Evolutionary conservation across 1,140 invertebrate genomes (phyloP).

Genomic region (Formica exsecta): DNA sequence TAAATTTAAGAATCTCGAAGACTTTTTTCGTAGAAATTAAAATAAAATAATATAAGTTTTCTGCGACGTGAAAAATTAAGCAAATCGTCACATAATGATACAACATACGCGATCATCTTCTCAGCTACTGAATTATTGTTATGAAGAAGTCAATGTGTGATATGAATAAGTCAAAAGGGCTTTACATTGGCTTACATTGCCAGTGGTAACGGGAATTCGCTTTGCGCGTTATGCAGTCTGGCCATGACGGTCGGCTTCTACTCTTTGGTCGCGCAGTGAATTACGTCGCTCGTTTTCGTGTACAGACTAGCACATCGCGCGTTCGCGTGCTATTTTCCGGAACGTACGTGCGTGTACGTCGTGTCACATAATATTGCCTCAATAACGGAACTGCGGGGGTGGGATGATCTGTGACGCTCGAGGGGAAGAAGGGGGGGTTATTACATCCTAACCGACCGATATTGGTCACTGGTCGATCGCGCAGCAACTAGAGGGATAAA

Average conservation of each 20-base stretch:
- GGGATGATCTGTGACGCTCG: constrained; percentile 73
- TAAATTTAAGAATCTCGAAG: not conserved
- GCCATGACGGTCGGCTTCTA: constrained; percentile 39
- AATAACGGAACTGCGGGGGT: constrained; percentile 60
- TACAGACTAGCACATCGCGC: constrained; percentile 59
- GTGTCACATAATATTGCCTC: constrained; percentile 74
- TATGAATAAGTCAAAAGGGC: constrained; percentile 19
- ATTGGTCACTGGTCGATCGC: constrained; percentile 73
- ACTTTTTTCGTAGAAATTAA: not conserved
- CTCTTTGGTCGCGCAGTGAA: constrained; percentile 42
- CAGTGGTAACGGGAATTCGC: constrained; percentile 34
- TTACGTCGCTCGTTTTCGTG: constrained; percentile 55
- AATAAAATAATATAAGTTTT: not conserved
- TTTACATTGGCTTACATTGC: constrained; percentile 16
- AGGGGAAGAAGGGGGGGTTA: constrained; percentile 57
- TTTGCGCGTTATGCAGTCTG: constrained; percentile 50
- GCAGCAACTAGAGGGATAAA: constrained; percentile 35
- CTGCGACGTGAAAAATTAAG: not conserved
- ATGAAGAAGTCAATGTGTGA: constrained; percentile 10
- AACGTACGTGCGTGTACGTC: constrained; percentile 52
- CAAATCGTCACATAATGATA: not conserved
- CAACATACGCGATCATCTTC: not conserved
- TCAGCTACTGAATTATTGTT: not conserved
- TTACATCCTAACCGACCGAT: constrained; percentile 73
- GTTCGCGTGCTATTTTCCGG: constrained; percentile 64